Evolutionary conservation across 2,113 vertebrate species (phyloP), one percentile per base, ranked within the genome.

Genomic region (Rattus rattus): DNA sequence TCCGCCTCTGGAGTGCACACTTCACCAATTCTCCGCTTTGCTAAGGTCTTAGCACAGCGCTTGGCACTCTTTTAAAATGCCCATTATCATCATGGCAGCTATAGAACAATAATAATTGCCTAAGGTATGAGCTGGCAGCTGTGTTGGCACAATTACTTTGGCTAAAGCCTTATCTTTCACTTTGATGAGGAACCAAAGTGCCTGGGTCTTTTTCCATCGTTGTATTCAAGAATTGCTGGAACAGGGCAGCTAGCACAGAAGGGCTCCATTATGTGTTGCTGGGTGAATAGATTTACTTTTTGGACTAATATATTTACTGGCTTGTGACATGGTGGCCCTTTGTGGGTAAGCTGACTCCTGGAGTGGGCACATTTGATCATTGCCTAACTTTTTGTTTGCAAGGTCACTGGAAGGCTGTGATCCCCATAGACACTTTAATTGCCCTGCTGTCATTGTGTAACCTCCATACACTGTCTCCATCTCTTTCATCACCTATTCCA

Each of bases 371-470:
- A 1, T 81, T 80, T 75, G 83, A 94, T 54, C 13, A 89, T 90
- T 75, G n/a, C 43, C 63, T 54, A 73, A 36, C 3, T 54, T 56
- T 94, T 93, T 94, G 90, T 84, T 90, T 87, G 80, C 56, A 8
- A 86, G 92, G 72, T 96, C 92, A 96, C 86, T 43, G 67, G 81
- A 92, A 47, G n/a, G 72, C 85, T 85, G 91, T 11, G 36, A 90
- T 56, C 93, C 92, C 84, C 65, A 91, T 28, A 91, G 97, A 95
- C 77, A 96, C 84, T 90, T 95, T 95, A 96, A 97, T 92, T 97
- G 49, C 11, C n/a, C 90, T 97, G 83, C 52, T 94, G 11, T 61
- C 12, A 36, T 92, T 95, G 30, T 69, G 63, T 91, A 94, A 95
- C 89, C 63, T 86, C 69, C 61, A 79, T 65, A 84, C 24, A 14